phyloP scores from a whole-genome alignment of 2,888 invertebrate species.

The Timandra comae region DNA sequence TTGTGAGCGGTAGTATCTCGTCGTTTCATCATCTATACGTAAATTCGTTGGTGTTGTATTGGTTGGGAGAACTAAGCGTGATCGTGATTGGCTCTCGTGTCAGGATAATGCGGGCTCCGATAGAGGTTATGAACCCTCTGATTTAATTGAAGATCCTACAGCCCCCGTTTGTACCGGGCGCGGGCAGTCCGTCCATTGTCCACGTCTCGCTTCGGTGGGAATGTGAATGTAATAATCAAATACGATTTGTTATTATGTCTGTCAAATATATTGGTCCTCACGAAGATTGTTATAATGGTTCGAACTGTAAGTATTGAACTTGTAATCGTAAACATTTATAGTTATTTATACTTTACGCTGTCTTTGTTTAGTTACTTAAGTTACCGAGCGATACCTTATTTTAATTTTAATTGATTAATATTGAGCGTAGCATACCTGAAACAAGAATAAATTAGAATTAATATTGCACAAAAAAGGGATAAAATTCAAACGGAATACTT shows the following conservation, averaged over 20 bases:
- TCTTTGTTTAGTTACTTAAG: neutral
- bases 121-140: slow-evolving; percentile 62
- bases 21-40: slow-evolving; percentile 29
- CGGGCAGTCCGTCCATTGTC: slow-evolving; percentile 42
- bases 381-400: neutral
- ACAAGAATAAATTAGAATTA: slow-evolving; percentile 14
- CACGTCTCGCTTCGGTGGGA: slow-evolving; percentile 25
- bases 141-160: slow-evolving; percentile 67
- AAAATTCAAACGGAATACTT: slow-evolving; percentile 4
- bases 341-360: neutral
- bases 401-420: slow-evolving; percentile 3
- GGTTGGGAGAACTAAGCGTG: slow-evolving; percentile 37
- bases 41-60: slow-evolving; percentile 44
- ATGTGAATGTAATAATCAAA: slow-evolving; percentile 29
- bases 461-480: neutral
- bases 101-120: slow-evolving; percentile 59
- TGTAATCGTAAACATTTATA: too few species aligned
- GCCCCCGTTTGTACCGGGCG: slow-evolving; percentile 31
- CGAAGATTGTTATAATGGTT: slow-evolving; percentile 11
- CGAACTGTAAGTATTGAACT: slow-evolving; percentile 6
- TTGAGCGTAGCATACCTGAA: slow-evolving; percentile 28
- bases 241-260: slow-evolving; percentile 23
- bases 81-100: slow-evolving; percentile 55
- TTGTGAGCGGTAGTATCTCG: slow-evolving; percentile 1
- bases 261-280: slow-evolving; percentile 22